Conservation (phyloP, 2,797 vertebrate genomes). For the Vipera latastei region DNA sequence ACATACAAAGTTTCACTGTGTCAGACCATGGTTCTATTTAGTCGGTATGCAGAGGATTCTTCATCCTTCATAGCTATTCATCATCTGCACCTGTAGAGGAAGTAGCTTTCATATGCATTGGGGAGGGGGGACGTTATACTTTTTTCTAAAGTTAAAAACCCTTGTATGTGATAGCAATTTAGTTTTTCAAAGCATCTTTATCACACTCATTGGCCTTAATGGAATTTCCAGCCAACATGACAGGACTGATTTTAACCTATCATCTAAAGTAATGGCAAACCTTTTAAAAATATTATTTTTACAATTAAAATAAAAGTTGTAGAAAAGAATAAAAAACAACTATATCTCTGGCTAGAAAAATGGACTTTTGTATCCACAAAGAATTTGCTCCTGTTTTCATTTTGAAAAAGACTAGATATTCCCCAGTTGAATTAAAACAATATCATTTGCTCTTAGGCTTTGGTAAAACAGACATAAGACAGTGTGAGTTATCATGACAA, state of each 20-base stretch:
- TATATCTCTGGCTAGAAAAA: not conserved
- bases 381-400: not conserved
- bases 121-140: not conserved
- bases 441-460: not conserved
- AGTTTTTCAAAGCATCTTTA: not conserved
- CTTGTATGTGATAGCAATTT: not conserved
- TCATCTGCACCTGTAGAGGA: not conserved
- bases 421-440: not conserved
- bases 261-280: not conserved
- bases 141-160: not conserved
- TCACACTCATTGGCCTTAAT: not conserved
- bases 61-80: not conserved
- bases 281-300: not conserved
- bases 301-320: not conserved
- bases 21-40: not conserved
- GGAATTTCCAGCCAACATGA: not conserved
- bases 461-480: not conserved
- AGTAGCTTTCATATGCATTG: not conserved
- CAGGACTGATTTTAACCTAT: not conserved
- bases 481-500: not conserved
- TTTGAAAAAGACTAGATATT: not conserved
- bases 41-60: not conserved
- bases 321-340: not conserved
- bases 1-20: not conserved
- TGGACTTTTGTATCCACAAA: not conserved